phyloP scores from a whole-genome alignment of 1,140 invertebrate species.

The Aporrectodea caliginosa region DNA sequence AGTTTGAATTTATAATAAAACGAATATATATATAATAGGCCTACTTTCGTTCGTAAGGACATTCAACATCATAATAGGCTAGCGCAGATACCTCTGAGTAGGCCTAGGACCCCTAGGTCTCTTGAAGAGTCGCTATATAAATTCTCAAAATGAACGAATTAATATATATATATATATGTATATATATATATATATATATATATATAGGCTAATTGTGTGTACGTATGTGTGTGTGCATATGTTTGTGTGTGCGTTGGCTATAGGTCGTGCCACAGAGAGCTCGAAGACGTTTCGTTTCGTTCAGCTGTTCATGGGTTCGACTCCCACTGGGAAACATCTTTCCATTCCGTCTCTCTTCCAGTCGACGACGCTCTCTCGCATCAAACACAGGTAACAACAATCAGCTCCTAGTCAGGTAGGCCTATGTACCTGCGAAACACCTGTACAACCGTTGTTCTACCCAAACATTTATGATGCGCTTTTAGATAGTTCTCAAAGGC shows the following conservation, averaged over 20 bases:
- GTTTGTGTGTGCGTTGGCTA: neutral
- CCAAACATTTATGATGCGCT: too few relatives aligned
- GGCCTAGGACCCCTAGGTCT: too few relatives aligned
- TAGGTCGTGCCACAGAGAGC: neutral
- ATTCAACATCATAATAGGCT: too few relatives aligned
- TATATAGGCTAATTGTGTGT: neutral
- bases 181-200: neutral
- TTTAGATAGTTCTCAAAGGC: too few relatives aligned
- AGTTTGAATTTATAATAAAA: too few relatives aligned
- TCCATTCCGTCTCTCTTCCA: slow-evolving; percentile 20
- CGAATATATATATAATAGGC: too few relatives aligned
- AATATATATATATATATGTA: neutral
- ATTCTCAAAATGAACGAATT: neutral
- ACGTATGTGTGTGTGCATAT: neutral
- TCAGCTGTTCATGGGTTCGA: slow-evolving; percentile 15
- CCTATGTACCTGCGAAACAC: too few relatives aligned
- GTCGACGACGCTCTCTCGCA: slow-evolving; percentile 4
- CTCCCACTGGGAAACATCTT: slow-evolving; percentile 20
- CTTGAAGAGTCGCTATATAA: too few relatives aligned
- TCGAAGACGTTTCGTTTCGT: neutral
- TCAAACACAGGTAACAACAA: slow-evolving; percentile 25
- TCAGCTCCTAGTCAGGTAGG: too few relatives aligned
- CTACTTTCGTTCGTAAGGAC: too few relatives aligned
- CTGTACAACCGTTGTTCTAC: too few relatives aligned
- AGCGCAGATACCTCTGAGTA: too few relatives aligned